Percentiles rank a stretch among this genome's conserved stretches.
phyloP scores from a whole-genome alignment of 2,888 invertebrate genomes.

The Agrotis clavis region DNA sequence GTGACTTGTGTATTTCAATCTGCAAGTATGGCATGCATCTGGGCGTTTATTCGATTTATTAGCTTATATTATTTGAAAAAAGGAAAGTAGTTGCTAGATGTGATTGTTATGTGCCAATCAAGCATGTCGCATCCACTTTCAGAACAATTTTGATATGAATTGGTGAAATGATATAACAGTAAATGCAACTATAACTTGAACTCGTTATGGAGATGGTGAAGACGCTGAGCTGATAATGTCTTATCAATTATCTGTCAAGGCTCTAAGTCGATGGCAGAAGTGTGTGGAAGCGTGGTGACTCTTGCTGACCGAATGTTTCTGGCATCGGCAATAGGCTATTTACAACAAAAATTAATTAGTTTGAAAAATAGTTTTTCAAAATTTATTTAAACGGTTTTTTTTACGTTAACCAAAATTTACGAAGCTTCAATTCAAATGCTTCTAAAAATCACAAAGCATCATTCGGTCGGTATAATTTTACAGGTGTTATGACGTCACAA shows the following conservation, averaged over 20 bases:
- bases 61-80: conserved; percentile 2
- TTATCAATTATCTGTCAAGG: not conserved
- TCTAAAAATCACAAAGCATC: too few species aligned
- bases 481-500: too few species aligned
- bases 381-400: too few species aligned
- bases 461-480: too few species aligned
- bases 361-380: too few species aligned
- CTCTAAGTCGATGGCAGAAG: not conserved
- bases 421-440: too few species aligned
- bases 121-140: not conserved
- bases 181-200: not conserved
- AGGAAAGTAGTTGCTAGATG: not conserved
- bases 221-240: not conserved
- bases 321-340: too few species aligned
- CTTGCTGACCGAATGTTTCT: not conserved
- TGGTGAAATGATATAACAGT: not conserved
- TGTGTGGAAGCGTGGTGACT: not conserved
- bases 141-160: not conserved
- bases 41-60: not conserved
- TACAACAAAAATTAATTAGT: too few species aligned
- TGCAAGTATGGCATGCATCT: not conserved
- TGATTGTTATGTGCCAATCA: not conserved
- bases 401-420: too few species aligned
- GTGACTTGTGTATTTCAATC: conserved; percentile 7
- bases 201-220: not conserved